Conservation (phyloP, 2,888 invertebrate genomes). For the Acheta domesticus region DNA sequence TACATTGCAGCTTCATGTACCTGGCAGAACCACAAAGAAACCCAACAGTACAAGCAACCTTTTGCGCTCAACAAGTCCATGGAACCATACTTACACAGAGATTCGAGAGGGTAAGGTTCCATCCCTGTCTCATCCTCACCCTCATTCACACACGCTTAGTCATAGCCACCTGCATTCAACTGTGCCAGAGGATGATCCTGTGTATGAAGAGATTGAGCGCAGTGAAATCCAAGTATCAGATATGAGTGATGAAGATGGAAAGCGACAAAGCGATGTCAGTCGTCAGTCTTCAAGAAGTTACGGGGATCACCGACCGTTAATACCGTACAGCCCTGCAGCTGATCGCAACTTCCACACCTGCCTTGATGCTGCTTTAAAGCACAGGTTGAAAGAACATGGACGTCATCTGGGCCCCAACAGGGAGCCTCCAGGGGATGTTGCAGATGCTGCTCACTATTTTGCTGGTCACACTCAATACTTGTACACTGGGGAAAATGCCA, state of each 20-base stretch:
- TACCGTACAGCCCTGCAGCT: constrained; percentile 67
- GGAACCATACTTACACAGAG: constrained; percentile 76
- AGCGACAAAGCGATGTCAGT: constrained; percentile 69
- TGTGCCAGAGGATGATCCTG: constrained; percentile 61
- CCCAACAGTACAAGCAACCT: constrained; percentile 29
- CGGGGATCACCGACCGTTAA: constrained; percentile 76
- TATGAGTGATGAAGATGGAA: constrained; percentile 74
- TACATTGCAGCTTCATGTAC: constrained; percentile 45
- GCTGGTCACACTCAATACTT: constrained; percentile 28
- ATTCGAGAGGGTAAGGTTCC: constrained; percentile 55
- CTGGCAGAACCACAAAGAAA: constrained; percentile 25
- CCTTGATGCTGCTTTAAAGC: constrained; percentile 36
- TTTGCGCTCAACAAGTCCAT: constrained; percentile 53
- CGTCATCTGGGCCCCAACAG: too few relatives aligned
- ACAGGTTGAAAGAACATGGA: constrained; percentile 47
- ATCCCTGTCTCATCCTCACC: constrained; percentile 38
- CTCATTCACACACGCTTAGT: constrained; percentile 21
- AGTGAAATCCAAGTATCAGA: constrained; percentile 70
- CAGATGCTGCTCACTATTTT: not conserved
- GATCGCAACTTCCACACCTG: constrained; percentile 42
- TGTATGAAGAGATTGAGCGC: constrained; percentile 76
- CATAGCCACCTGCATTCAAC: constrained; percentile 35
- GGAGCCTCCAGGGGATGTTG: constrained; percentile 22
- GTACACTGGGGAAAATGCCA: constrained; percentile 38
- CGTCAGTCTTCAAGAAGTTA: constrained; percentile 70